Conservation (phyloP, 23 tunicate species). For the Halocynthia aurantium region DNA sequence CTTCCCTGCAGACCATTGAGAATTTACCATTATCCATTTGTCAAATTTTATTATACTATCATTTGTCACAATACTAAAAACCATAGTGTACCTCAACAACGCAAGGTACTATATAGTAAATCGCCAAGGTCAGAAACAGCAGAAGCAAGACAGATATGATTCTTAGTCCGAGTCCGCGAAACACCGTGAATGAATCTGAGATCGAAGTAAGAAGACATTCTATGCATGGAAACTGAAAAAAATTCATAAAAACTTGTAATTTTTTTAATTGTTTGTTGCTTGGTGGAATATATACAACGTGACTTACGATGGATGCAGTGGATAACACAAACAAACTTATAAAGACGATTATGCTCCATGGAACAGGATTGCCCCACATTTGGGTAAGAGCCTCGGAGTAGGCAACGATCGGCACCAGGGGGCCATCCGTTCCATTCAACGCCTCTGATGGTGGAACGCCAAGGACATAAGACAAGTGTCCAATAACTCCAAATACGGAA, state of each 20-base stretch:
- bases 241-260: no score
- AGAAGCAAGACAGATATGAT: conserved; percentile 20
- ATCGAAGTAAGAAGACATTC: conserved; percentile 68
- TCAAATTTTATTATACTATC: no score
- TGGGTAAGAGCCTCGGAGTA: conserved; percentile 64
- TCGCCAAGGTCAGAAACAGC: conserved; percentile 4
- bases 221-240: conserved; percentile 65
- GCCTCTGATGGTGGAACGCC: conserved; percentile 16
- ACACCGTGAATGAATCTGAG: conserved; percentile 52
- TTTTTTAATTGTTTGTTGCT: no score
- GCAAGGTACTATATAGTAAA: conserved; percentile 18
- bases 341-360: conserved; percentile 79
- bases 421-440: conserved; percentile 40
- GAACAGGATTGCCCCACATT: conserved; percentile 85
- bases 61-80: no score
- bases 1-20: conserved; percentile 24
- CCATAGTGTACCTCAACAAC: conserved; percentile 7
- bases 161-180: conserved; percentile 53
- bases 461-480: conserved; percentile 30
- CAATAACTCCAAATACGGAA: conserved; percentile 58
- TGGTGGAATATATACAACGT: not conserved
- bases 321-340: conserved; percentile 54
- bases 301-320: conserved; percentile 64
- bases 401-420: conserved; percentile 53
- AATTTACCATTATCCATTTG: no score